Conservation (phyloP, 2,797 vertebrate genomes). For the Anabacerthia variegaticeps region DNA sequence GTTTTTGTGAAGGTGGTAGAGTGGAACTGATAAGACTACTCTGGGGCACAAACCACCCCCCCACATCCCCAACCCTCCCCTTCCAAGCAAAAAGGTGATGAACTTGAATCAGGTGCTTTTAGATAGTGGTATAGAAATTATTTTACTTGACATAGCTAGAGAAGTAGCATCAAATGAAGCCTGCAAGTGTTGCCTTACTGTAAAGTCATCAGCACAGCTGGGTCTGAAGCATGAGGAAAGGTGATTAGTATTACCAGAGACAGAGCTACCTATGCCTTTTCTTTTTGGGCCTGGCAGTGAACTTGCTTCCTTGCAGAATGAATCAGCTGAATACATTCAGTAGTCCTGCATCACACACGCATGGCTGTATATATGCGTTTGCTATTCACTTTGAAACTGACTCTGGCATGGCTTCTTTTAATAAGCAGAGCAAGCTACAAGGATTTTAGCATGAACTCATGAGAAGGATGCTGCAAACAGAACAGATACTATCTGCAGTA, state of each 20-base stretch:
- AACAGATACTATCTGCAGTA: not conserved
- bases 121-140: not conserved
- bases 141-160: not conserved
- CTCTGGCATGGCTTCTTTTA: not conserved
- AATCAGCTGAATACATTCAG: not conserved
- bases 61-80: too few relatives aligned
- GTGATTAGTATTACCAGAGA: not conserved
- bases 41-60: not conserved
- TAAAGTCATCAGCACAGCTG: not conserved
- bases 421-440: not conserved
- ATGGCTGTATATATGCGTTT: rapidly evolving
- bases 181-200: not conserved
- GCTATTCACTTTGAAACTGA: not conserved
- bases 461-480: not conserved
- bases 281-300: not conserved
- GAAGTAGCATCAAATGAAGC: not conserved
- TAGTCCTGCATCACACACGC: rapidly evolving
- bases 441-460: not conserved
- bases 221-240: not conserved
- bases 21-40: not conserved
- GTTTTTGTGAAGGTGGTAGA: not conserved
- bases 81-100: not conserved
- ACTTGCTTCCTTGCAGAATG: not conserved
- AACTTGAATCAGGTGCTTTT: not conserved
- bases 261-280: not conserved